Conservation (phyloP, 2,113 vertebrate genomes). For the Gambusia affinis region DNA sequence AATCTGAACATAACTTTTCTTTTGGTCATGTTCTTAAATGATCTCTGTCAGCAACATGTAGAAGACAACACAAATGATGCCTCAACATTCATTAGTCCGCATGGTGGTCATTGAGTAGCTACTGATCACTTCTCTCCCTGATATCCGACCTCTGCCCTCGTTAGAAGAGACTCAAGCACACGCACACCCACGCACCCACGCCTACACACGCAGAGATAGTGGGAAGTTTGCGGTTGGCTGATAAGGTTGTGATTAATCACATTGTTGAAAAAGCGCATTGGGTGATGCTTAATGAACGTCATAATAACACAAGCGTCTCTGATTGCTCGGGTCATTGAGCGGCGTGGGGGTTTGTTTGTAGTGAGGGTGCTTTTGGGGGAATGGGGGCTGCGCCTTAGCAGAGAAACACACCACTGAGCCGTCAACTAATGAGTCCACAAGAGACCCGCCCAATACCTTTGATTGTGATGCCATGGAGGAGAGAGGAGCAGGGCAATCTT, state of each 20-base stretch:
- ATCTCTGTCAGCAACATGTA: conserved; percentile 35
- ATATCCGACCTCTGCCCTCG: conserved; percentile 72
- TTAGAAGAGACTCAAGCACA: conserved; percentile 56
- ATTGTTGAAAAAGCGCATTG: conserved; percentile 53
- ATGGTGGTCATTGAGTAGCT: conserved; percentile 67
- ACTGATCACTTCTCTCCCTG: conserved; percentile 64
- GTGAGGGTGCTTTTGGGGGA: conserved; percentile 29
- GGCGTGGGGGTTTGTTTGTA: conserved; percentile 14
- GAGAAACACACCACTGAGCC: conserved; percentile 64
- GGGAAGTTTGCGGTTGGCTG: conserved; percentile 57
- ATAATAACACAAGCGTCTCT: conserved; percentile 65
- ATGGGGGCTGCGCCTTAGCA: conserved; percentile 30
- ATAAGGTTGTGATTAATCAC: conserved; percentile 79
- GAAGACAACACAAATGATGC: conserved; percentile 36
- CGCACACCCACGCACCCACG: conserved; percentile 10
- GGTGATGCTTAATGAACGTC: conserved; percentile 66
- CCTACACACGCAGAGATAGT: conserved; percentile 32
- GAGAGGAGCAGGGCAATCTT: conserved; percentile 74
- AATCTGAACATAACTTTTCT: no score
- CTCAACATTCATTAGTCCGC: conserved; percentile 58
- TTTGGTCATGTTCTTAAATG: conserved; percentile 15
- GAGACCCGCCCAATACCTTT: conserved; percentile 77
- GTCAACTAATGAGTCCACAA: conserved; percentile 81
- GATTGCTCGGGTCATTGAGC: conserved; percentile 61
- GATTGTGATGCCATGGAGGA: conserved; percentile 73